Evolutionary conservation across 2,888 invertebrate genomes (phyloP).

Genomic region (Leistus spinibarbis): DNA sequence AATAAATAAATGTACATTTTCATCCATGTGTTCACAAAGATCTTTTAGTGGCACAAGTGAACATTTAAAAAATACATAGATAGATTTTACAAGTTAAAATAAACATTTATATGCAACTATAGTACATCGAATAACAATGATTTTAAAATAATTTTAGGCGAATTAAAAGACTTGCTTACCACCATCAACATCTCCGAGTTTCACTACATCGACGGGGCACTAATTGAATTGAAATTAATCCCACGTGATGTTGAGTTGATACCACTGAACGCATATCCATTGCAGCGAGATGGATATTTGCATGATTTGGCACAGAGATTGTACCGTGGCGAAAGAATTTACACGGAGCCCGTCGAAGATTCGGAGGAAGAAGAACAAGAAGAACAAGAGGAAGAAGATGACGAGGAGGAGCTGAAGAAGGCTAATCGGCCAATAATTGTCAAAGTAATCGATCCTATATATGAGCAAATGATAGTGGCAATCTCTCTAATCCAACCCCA

Average conservation of each 20-base stretch:
- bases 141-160: constrained; percentile 48
- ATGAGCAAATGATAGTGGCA: constrained; percentile 45
- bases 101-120: too few relatives aligned
- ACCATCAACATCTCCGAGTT: constrained; percentile 64
- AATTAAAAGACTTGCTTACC: constrained; percentile 63
- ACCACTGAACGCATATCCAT: not conserved
- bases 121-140: too few relatives aligned
- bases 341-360: constrained; percentile 45
- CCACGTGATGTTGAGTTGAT: constrained; percentile 69
- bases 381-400: constrained; percentile 19
- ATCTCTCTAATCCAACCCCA: constrained; percentile 57
- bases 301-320: constrained; percentile 23
- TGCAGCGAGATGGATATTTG: constrained; percentile 6
- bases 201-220: constrained; percentile 75
- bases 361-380: constrained; percentile 41
- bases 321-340: constrained; percentile 49
- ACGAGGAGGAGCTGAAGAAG: constrained; percentile 37
- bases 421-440: constrained; percentile 21
- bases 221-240: constrained; percentile 71
- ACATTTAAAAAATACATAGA: too few relatives aligned
- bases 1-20: too few relatives aligned
- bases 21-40: too few relatives aligned
- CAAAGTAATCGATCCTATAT: constrained; percentile 41
- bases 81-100: too few relatives aligned
- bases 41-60: too few relatives aligned